Evolutionary conservation across 92 coral and sea anemone genomes (phyloP), one percentile per base, ranked within the genome.

Genomic region (Phenganax subtilis): DNA sequence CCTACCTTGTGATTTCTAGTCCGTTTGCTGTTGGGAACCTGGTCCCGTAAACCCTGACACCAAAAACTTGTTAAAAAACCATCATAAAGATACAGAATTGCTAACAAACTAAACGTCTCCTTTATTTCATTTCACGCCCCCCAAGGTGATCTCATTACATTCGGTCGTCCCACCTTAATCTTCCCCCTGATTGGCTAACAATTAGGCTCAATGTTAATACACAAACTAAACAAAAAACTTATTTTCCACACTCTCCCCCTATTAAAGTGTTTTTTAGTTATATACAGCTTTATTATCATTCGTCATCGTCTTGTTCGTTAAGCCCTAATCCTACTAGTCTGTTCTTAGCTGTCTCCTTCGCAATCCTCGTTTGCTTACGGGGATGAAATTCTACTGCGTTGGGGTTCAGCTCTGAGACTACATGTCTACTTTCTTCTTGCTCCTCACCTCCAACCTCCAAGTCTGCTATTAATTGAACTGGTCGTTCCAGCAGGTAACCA

Each of bases 311-410:
- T 25, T 66, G 72, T 66, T 66, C 47, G 25, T 66, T 30, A 7
- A 66, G 72, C 25, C 72, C 31, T 66, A 66, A 5, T 30, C 72
- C 72, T 12, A 20, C 72, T 0, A 66, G 44, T 66, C 72, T 9
- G 72, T 20, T 66, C 51, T 66, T 66, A 25, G 72, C 72, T 25
- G 30, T 66, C 51, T 66, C 72, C 72, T 66, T 66, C 20, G 72
- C 1, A 25, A 12, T 9, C 20, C 72, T 12, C 6, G 51, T 9
- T 20, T 47, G 72, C 31, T 47, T 25, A 5, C 31, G 72, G 4
- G 72, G 72, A 11, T 29, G 51, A 51, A 66, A 16, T 51, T 66
- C 72, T 12, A 6, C 15, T 12, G 51, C 30, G 1, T 25, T 66
- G 51, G 72, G 72, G 51, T 66, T 66, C 0, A 66, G 72, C 31